phyloP scores from a whole-genome alignment of 2,113 vertebrate species.

The Pterocles gutturalis region DNA sequence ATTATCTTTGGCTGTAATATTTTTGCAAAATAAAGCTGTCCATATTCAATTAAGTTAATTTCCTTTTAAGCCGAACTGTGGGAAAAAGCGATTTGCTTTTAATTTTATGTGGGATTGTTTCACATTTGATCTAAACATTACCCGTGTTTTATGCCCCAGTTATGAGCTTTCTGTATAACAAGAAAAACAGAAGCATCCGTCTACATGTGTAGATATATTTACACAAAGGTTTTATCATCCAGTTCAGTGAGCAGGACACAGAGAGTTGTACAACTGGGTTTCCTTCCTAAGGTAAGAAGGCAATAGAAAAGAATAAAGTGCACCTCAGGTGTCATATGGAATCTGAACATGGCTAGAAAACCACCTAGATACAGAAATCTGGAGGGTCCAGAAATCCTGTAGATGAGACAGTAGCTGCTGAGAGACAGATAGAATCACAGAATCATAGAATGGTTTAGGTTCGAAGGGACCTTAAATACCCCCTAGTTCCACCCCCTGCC shows the following conservation, averaged over 20 bases:
- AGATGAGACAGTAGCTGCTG: background rate
- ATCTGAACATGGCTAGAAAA: background rate
- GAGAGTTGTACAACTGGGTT: fast-evolving
- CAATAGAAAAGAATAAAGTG: background rate
- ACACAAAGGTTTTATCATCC: background rate
- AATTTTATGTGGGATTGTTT: constrained; percentile 29
- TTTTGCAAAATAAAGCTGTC: constrained; percentile 59
- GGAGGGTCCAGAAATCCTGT: background rate
- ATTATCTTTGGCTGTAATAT: constrained; percentile 48
- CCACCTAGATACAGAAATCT: background rate
- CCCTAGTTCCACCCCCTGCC: too few species aligned
- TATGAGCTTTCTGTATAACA: constrained; percentile 8
- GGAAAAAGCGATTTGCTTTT: constrained; percentile 5
- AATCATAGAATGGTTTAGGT: too few species aligned
- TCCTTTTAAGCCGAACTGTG: constrained; percentile 7
- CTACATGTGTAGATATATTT: background rate
- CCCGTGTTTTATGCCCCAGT: background rate
- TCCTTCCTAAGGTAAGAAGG: background rate
- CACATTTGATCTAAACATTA: background rate
- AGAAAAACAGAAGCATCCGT: background rate
- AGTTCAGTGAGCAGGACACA: background rate
- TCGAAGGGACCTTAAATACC: too few species aligned
- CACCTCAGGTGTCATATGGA: background rate
- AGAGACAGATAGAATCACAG: background rate
- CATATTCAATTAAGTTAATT: constrained; percentile 62